phyloP scores from a whole-genome alignment of 2,888 invertebrate species.

The Eurytoma californica region DNA sequence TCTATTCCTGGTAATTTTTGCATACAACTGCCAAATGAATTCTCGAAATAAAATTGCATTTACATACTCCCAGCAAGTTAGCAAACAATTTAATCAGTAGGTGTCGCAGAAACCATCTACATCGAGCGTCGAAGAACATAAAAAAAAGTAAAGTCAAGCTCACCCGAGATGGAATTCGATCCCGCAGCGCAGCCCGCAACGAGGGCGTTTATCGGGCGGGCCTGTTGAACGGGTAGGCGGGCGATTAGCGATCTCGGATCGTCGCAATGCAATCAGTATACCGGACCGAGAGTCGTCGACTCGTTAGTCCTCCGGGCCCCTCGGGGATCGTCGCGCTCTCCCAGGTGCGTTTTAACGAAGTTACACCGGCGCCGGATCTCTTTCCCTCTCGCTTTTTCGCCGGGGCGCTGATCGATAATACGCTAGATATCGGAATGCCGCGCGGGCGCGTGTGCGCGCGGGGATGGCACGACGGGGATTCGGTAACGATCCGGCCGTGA shows the following conservation, averaged over 20 bases:
- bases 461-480: conserved; percentile 62
- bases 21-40: too few relatives aligned
- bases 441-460: background rate
- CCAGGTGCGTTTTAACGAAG: conserved; percentile 47
- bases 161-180: too few relatives aligned
- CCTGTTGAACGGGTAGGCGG: background rate
- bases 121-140: too few relatives aligned
- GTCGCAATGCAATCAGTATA: background rate
- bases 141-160: too few relatives aligned
- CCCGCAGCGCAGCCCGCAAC: too few relatives aligned
- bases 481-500: conserved; percentile 64
- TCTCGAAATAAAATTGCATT: too few relatives aligned
- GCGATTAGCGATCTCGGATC: conserved; percentile 7
- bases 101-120: too few relatives aligned
- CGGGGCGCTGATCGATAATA: conserved; percentile 36
- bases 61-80: too few relatives aligned
- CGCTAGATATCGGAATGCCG: conserved; percentile 42
- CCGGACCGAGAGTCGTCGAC: background rate
- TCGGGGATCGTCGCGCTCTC: background rate
- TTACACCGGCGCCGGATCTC: conserved; percentile 17
- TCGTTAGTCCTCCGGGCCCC: background rate
- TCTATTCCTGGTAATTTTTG: too few relatives aligned
- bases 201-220: background rate
- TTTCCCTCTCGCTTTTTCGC: background rate
- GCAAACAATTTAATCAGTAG: too few relatives aligned